Base-by-base conservation (phyloP, 2,888 invertebrate species). In the Plemyria rubiginata region DNA sequence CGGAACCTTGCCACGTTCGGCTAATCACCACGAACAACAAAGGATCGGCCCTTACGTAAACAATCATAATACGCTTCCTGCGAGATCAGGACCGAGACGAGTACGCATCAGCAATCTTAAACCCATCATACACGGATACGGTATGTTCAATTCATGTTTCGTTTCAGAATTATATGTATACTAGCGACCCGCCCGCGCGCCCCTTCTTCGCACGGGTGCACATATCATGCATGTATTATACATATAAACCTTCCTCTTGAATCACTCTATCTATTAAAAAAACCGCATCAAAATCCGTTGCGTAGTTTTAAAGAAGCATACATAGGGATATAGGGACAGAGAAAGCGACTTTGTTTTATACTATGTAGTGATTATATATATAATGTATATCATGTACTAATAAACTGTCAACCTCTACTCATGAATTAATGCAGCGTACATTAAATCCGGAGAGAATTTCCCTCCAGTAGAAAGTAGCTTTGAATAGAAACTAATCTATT, bases 401-500 rank as follows among this genome's bases (percentile, higher is more conserved):
- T 54, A 59, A 58, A 58, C 41, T 46, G 46, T 50, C 53, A 49
- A 54, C 45, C 53, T 48, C 11, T 54, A 58, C 50, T 50, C 50
- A 54, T 56, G 43, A 59, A 59, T 58, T 62, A 16, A 60, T 28
- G 54, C 56, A 54, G 76, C 72, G 72, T 73, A 71, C 68, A 79
- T 73, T 80, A 77, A 76, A 77, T 82, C 75, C 66, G 67, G 68
- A 70, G 82, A 83, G 83, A 87, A 86, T 87, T 85, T 84, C 72
- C 66, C 76, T 70, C 76, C 66, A 70, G 65, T 88, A 87, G 90
- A 91, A 90, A 90, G 91, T 82, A 72, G 78, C 78, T 87, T 85
- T 86, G 84, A 88, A 87, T 88, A 85, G 84, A 87, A 86, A 88
- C 82, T 83, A 81, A 86, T 86, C 82, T 84, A 81, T 82, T 81